Conservation (phyloP, 1,140 invertebrate species). For the Manduca sexta region DNA sequence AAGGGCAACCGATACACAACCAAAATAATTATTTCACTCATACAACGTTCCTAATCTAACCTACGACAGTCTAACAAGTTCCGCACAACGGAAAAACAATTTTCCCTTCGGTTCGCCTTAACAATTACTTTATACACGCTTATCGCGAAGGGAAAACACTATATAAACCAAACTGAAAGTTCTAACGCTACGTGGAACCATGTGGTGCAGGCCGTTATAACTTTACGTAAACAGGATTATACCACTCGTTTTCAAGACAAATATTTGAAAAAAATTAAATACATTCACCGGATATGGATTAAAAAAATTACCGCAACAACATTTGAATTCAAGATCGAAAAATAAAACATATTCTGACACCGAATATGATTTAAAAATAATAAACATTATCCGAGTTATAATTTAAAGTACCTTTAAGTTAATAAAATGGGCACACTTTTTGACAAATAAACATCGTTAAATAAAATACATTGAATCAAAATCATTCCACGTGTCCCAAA, state of each 20-base stretch:
- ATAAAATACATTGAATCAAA: too few species aligned
- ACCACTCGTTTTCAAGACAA: too few species aligned
- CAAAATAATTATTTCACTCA: constrained; percentile 36
- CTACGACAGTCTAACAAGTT: constrained; percentile 70
- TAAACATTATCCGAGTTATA: too few species aligned
- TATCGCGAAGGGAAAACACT: constrained; percentile 45
- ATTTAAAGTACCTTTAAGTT: too few species aligned
- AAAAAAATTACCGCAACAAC: too few species aligned
- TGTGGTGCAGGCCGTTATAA: constrained; percentile 47
- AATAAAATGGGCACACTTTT: too few species aligned
- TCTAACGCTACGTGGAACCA: constrained; percentile 59
- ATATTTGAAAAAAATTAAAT: too few species aligned
- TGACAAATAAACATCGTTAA: too few species aligned
- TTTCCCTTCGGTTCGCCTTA: constrained; percentile 54
- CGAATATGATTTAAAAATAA: too few species aligned
- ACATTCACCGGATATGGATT: too few species aligned
- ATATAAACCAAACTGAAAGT: constrained; percentile 45
- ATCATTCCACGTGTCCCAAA: neutral
- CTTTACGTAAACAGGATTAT: neutral
- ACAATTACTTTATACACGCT: constrained; percentile 49
- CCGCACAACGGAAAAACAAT: constrained; percentile 69
- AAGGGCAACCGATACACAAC: constrained; percentile 29
- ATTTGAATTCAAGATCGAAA: too few species aligned
- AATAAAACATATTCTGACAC: too few species aligned
- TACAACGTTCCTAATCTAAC: constrained; percentile 58